Evolutionary conservation across 2,888 invertebrate species (phyloP).

Genomic region (Neoitamus cyanurus): DNA sequence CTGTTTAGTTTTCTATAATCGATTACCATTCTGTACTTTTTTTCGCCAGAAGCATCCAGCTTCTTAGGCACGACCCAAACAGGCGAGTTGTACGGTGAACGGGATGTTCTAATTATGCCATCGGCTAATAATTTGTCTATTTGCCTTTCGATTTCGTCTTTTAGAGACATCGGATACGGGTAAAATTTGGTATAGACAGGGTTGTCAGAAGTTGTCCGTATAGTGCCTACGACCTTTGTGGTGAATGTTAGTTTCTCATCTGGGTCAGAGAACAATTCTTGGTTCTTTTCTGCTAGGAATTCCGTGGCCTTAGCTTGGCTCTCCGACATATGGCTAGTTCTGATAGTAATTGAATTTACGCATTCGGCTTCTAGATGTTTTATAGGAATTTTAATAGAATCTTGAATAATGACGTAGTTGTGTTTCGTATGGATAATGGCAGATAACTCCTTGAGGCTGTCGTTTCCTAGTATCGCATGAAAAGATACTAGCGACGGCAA

Average conservation of each 20-base stretch:
- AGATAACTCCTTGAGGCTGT: constrained; percentile 1
- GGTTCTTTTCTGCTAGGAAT: neutral
- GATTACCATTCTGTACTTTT: constrained; percentile 26
- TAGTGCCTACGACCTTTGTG: neutral
- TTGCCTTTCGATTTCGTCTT: neutral
- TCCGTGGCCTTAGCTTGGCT: no score
- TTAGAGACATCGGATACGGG: constrained; percentile 2
- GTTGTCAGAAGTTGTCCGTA: neutral
- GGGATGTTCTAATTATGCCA: constrained; percentile 44
- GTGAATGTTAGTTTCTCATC: neutral
- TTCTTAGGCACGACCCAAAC: constrained; percentile 43
- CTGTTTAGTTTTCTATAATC: constrained; percentile 46
- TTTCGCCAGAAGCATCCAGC: constrained; percentile 2
- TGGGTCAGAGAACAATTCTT: neutral
- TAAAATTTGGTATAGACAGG: constrained; percentile 29
- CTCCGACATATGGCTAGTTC: no score
- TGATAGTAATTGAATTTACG: no score
- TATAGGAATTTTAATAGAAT: no score
- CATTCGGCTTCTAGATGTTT: no score
- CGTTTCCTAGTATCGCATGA: neutral
- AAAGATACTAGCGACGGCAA: neutral
- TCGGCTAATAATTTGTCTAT: constrained; percentile 34
- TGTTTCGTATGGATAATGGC: neutral
- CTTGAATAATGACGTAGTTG: no score
- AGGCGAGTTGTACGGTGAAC: constrained; percentile 32